phyloP scores from a whole-genome alignment of 1,140 invertebrate species.

The Spodoptera litura region DNA sequence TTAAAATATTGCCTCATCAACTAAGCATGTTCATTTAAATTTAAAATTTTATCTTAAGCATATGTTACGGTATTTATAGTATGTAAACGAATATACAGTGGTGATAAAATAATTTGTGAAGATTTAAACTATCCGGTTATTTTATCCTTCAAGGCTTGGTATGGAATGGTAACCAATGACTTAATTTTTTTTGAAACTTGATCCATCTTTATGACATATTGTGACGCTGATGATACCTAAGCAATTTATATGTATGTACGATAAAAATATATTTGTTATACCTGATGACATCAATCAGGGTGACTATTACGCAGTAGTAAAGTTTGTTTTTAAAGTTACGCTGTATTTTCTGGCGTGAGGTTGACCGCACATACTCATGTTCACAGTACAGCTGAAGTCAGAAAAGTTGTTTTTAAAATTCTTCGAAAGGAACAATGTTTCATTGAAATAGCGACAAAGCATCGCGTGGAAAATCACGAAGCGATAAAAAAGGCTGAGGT shows the following conservation, averaged over 20 bases:
- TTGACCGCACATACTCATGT: background rate
- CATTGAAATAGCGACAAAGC: slow-evolving; percentile 26
- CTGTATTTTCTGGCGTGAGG: no score
- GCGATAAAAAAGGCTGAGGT: slow-evolving; percentile 8
- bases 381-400: background rate
- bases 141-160: background rate
- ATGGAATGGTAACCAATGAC: background rate
- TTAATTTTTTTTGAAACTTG: no score
- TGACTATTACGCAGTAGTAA: no score
- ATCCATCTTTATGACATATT: no score
- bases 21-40: slow-evolving; percentile 16
- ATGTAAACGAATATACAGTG: background rate
- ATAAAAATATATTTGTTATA: no score
- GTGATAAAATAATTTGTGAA: background rate
- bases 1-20: slow-evolving; percentile 36
- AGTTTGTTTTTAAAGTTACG: no score
- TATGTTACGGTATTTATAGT: slow-evolving; percentile 31
- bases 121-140: background rate
- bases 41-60: slow-evolving; percentile 34
- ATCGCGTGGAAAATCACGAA: slow-evolving; percentile 20
- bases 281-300: no score
- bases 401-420: slow-evolving; percentile 6
- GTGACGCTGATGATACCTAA: no score
- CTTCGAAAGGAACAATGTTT: slow-evolving; percentile 31
- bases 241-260: no score